A percentile compares a stretch with the other conserved stretches of the same genome.
These are phyloP conservation scores for Rallus crepitans DNA, from an alignment of 2,797 vertebrate species.

Conservation along the genomic window DNA sequence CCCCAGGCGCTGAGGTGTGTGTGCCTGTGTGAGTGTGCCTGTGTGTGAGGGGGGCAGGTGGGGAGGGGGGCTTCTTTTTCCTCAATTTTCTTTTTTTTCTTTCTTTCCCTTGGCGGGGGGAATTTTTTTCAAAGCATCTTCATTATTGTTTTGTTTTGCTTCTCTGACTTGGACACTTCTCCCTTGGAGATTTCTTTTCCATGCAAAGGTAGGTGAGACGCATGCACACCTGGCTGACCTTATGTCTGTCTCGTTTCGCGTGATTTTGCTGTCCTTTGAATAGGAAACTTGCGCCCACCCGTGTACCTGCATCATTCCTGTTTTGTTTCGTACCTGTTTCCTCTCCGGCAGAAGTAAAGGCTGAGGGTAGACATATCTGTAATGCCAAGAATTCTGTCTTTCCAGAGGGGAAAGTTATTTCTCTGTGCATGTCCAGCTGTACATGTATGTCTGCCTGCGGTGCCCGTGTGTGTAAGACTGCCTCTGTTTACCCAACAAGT, in stretches of 20 bases:
- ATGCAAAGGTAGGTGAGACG: constrained; percentile 81
- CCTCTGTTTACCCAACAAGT: constrained; percentile 77
- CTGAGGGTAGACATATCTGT: constrained; percentile 52
- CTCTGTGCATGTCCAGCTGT: background rate
- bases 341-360: constrained; percentile 32
- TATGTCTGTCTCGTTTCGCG: constrained; percentile 31
- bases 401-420: constrained; percentile 75
- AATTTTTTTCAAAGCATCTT: constrained; percentile 38
- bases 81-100: background rate
- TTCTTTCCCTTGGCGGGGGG: background rate
- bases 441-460: background rate
- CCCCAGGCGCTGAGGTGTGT: constrained; percentile 14
- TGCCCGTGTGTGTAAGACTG: constrained; percentile 15
- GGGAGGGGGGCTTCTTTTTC: background rate
- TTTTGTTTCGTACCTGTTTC: constrained; percentile 57
- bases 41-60: background rate
- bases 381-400: constrained; percentile 52
- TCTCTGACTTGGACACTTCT: constrained; percentile 69
- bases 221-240: constrained; percentile 49
- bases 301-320: constrained; percentile 37
- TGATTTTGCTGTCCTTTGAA: constrained; percentile 25
- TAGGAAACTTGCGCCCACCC: constrained; percentile 34
- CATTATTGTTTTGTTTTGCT: constrained; percentile 62
- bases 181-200: constrained; percentile 77
- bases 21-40: constrained; percentile 40